phyloP scores from a whole-genome alignment of 2,113 vertebrate genomes.

The Dicrurus megarhynchus region DNA sequence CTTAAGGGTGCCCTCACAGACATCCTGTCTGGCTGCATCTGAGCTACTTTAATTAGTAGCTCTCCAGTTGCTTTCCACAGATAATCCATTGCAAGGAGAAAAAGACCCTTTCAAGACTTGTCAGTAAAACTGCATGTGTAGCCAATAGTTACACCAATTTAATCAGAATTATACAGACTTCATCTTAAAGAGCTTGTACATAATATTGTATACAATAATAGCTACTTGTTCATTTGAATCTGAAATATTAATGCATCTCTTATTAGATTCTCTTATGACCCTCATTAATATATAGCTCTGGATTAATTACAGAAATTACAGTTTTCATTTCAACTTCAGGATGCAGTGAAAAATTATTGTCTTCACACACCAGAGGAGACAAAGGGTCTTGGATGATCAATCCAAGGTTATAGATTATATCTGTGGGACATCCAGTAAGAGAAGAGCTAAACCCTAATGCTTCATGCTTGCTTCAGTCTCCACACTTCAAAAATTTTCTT shows the following conservation, averaged over 20 bases:
- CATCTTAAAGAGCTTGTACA: not conserved
- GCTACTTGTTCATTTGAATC: not conserved
- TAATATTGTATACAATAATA: not conserved
- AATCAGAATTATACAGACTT: not conserved
- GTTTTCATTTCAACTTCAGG: not conserved
- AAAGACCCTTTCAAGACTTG: not conserved
- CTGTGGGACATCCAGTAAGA: not conserved
- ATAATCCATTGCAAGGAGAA: not conserved
- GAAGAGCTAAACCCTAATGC: not conserved
- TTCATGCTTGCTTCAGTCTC: not conserved
- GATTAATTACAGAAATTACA: not conserved
- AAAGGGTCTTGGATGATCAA: not conserved
- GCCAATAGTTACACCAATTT: not conserved
- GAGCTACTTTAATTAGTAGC: not conserved
- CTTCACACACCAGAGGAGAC: not conserved
- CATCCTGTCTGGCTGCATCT: not conserved
- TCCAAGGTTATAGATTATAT: not conserved
- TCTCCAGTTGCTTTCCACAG: not conserved
- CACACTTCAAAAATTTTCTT: not conserved
- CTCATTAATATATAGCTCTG: not conserved
- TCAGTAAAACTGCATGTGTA: not conserved
- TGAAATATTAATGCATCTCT: not conserved
- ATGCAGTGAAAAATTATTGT: not conserved
- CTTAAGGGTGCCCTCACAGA: not conserved
- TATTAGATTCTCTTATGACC: not conserved